A percentile compares a stretch with the other conserved stretches of the same genome.
Conservation (phyloP, 1,140 invertebrate genomes). For the Euschistus heros region DNA sequence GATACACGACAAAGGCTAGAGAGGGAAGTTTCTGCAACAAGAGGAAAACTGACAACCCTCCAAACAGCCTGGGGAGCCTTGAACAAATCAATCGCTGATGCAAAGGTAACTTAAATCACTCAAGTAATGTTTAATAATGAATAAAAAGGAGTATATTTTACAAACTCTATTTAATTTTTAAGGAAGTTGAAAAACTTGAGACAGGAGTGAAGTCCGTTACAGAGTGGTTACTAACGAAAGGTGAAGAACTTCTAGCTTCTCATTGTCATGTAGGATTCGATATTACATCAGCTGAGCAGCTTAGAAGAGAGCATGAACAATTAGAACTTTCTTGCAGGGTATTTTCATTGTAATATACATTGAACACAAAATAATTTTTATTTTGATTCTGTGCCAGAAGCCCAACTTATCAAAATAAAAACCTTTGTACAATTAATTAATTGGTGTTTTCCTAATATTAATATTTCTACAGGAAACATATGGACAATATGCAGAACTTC, state of each 20-base stretch:
- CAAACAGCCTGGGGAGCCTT: constrained; percentile 49
- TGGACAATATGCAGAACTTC: constrained; percentile 60
- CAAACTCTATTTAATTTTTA: background rate
- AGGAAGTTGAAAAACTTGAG: constrained; percentile 47
- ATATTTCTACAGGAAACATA: constrained; percentile 48
- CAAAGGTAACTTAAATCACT: constrained; percentile 35
- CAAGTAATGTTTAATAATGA: background rate
- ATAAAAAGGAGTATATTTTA: background rate
- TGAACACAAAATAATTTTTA: background rate
- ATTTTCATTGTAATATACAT: constrained; percentile 30
- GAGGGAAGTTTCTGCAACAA: constrained; percentile 44
- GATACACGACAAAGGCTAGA: constrained; percentile 48
- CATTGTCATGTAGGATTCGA: constrained; percentile 62
- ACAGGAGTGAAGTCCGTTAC: constrained; percentile 54
- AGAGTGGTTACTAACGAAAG: constrained; percentile 65
- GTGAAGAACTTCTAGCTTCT: constrained; percentile 55
- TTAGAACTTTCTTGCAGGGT: constrained; percentile 65
- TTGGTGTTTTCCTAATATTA: constrained; percentile 8
- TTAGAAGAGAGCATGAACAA: constrained; percentile 59
- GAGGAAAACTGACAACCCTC: constrained; percentile 16
- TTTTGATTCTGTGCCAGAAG: too few relatives aligned
- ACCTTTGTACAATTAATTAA: too few relatives aligned
- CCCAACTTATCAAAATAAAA: too few relatives aligned
- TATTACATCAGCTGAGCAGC: constrained; percentile 53
- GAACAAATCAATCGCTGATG: constrained; percentile 45